Evolutionary conservation across 2,113 vertebrate genomes (phyloP).

Genomic region (Tiliqua scincoides): DNA sequence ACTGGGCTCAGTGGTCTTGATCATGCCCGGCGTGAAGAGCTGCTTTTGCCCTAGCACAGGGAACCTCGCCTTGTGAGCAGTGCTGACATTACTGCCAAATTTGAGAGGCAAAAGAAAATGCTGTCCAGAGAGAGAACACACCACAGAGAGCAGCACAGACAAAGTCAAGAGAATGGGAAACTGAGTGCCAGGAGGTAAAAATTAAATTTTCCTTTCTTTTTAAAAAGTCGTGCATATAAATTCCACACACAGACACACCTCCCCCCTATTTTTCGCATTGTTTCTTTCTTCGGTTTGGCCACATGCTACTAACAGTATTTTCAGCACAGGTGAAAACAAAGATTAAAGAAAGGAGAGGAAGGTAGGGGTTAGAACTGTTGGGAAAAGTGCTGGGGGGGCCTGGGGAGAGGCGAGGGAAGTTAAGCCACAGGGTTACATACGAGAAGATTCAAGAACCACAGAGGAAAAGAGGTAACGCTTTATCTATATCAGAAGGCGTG

Average conservation of each 20-base stretch:
- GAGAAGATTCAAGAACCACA: constrained; percentile 89
- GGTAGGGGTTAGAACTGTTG: constrained; percentile 64
- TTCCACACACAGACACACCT: neutral
- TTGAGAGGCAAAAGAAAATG: constrained; percentile 42
- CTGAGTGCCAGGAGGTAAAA: constrained; percentile 40
- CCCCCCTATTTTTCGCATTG: constrained; percentile 28
- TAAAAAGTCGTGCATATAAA: constrained; percentile 61
- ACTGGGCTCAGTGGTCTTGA: neutral
- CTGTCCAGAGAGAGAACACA: constrained; percentile 80
- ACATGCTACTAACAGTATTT: constrained; percentile 91
- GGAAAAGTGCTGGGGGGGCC: constrained; percentile 58
- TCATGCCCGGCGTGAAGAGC: neutral
- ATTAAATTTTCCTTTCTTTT: constrained; percentile 1
- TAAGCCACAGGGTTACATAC: constrained; percentile 94
- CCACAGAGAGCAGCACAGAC: constrained; percentile 76
- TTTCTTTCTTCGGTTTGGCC: constrained; percentile 81
- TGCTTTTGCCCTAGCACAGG: constrained; percentile 50
- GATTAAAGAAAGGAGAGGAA: constrained; percentile 37
- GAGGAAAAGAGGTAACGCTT: constrained; percentile 89
- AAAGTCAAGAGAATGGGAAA: constrained; percentile 71
- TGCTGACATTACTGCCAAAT: constrained; percentile 49
- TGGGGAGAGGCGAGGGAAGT: constrained; percentile 57
- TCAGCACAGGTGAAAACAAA: constrained; percentile 72
- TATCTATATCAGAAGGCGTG: constrained; percentile 76
- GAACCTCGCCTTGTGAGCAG: constrained; percentile 64